Conservation (phyloP, 2,113 vertebrate genomes). For the Corynorhinus townsendii region DNA sequence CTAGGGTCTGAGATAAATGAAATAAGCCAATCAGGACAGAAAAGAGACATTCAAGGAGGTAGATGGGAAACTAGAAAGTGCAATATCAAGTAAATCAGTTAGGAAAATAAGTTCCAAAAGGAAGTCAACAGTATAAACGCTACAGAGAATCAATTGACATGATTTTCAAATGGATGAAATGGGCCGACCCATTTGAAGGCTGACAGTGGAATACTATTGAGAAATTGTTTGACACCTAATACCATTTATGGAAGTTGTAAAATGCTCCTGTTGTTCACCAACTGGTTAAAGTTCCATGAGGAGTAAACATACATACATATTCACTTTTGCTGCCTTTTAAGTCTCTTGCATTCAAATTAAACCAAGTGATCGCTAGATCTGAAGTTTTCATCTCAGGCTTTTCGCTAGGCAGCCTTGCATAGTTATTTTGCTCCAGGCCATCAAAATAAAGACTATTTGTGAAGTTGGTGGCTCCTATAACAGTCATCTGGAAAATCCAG, state of each 20-base stretch:
- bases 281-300: not conserved
- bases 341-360: not conserved
- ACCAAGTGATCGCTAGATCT: not conserved
- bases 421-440: slow-evolving; percentile 18
- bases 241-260: not conserved
- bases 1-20: not conserved
- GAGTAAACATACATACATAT: not conserved
- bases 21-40: not conserved
- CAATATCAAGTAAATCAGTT: not conserved
- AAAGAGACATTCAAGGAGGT: not conserved
- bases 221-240: not conserved
- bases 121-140: not conserved
- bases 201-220: not conserved
- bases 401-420: not conserved
- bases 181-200: not conserved
- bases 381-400: not conserved
- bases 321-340: not conserved
- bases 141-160: not conserved
- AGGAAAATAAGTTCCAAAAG: not conserved
- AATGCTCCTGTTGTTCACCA: not conserved
- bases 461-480: not conserved
- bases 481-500: slow-evolving; percentile 38
- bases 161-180: not conserved
- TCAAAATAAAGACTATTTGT: slow-evolving; percentile 21
- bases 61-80: not conserved